Evolutionary conservation across 2,113 vertebrate species (phyloP), one percentile per base, ranked within the genome.

Genomic region (Poicephalus gulielmi): DNA sequence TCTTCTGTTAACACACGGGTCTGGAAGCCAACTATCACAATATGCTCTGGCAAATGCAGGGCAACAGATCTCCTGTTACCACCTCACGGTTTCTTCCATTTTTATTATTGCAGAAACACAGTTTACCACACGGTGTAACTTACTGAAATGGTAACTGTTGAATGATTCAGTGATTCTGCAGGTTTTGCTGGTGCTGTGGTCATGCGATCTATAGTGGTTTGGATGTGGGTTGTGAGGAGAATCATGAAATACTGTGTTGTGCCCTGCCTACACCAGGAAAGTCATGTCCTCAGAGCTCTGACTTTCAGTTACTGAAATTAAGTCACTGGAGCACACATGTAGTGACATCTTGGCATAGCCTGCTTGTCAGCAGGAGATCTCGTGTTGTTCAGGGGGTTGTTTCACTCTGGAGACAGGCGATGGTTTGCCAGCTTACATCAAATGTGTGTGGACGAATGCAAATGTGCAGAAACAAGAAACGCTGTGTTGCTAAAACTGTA

Each of bases 401-500:
- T 52, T n/a, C 22, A 13, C 85, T 88, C 90, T 57, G 77, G 83
- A 92, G 91, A 33, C 2, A 39, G 81, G 91, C 73, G 46, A 19
- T 68, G 83, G 16, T 82, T 84, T 94, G 91, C 89, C 92, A 88
- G 83, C 86, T 91, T 68, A 3, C 74, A 37, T 68, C 91, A 88
- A 28, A 30, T 1, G 4, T 18, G 68, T 22, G 69, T 6, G 91
- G 89, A 78, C 92, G 75, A 96, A 94, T 86, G 91, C 86, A 86
- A 68, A 95, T 86, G 77, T 62, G 86, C 84, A 82, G 86, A 63
- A 94, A 92, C 71, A 74, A 86, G 86, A 68, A 92, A 18, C 0
- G 3, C 71, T 7, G 90, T 30, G 86, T 82, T 89, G 93, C 93
- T 95, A 64, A 89, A 96, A 66, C 95, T 95, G 96, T 25, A 82